A percentile compares a stretch with the other conserved stretches of the same genome.
phyloP scores from a whole-genome alignment of 1,140 invertebrate species.

The Pomacea maculata region DNA sequence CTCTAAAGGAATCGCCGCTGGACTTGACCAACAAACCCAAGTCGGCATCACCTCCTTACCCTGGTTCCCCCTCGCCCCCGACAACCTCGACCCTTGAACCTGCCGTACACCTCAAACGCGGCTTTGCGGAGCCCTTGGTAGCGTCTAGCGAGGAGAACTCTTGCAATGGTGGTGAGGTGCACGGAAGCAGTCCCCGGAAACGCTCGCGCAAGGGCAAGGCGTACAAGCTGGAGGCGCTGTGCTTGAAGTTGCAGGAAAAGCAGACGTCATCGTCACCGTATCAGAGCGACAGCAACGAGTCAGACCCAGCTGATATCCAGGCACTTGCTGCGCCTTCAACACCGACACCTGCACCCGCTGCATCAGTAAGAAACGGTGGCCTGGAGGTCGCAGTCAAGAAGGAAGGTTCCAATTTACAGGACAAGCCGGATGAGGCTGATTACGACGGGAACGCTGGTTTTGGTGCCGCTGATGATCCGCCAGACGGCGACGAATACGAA shows the following conservation, averaged over 20 bases:
- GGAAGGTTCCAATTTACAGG: background rate
- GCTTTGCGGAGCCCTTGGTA: background rate
- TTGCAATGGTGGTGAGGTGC: conserved; percentile 30
- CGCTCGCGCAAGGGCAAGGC: conserved; percentile 82
- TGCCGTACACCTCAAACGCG: conserved; percentile 13
- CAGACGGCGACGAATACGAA: background rate
- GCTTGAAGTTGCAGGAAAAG: conserved; percentile 67
- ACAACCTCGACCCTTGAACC: conserved; percentile 7
- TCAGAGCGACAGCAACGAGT: conserved; percentile 39
- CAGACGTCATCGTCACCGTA: conserved; percentile 24
- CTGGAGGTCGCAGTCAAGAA: background rate
- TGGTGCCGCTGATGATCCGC: background rate
- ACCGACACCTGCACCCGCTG: background rate
- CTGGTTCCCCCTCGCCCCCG: background rate
- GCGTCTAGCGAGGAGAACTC: conserved; percentile 8
- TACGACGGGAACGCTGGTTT: background rate
- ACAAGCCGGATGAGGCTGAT: background rate
- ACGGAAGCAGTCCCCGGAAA: conserved; percentile 62
- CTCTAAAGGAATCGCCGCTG: background rate
- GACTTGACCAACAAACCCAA: background rate
- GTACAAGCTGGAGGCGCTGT: conserved; percentile 76
- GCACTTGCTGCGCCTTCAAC: conserved; percentile 11
- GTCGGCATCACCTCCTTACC: background rate
- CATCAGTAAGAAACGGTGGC: background rate
- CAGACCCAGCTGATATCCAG: conserved; percentile 17